Evolutionary conservation across 2,797 vertebrate genomes (phyloP).

Genomic region (Chelonia mydas): DNA sequence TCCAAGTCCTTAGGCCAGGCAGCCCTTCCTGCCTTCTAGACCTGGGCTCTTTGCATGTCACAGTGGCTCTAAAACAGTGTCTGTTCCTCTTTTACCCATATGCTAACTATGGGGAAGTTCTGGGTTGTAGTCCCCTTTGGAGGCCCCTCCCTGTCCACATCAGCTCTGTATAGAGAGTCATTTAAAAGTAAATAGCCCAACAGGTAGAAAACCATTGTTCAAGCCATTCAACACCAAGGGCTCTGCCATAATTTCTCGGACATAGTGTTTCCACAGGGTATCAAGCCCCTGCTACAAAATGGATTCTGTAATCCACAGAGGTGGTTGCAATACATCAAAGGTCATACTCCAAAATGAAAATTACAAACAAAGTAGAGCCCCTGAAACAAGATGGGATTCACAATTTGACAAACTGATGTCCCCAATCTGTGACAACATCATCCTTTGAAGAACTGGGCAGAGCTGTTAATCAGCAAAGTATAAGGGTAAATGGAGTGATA

Average conservation of each 20-base stretch:
- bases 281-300: neutral
- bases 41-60: too few species aligned
- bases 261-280: neutral
- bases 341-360: too few species aligned
- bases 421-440: neutral
- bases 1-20: neutral
- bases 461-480: neutral
- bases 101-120: too few species aligned
- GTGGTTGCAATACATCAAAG: neutral
- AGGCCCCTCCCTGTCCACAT: neutral
- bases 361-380: neutral
- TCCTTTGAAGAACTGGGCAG: neutral
- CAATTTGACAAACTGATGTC: neutral
- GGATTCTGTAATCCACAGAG: neutral
- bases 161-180: neutral
- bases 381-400: neutral
- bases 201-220: neutral
- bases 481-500: neutral
- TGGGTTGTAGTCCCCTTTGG: too few species aligned
- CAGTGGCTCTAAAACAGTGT: too few species aligned
- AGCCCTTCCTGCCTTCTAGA: neutral
- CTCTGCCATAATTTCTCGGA: neutral
- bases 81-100: too few species aligned
- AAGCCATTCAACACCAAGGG: neutral
- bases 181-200: neutral